Evolutionary conservation across 2,888 invertebrate genomes (phyloP).

Genomic region (Aspidiotus rigidus): DNA sequence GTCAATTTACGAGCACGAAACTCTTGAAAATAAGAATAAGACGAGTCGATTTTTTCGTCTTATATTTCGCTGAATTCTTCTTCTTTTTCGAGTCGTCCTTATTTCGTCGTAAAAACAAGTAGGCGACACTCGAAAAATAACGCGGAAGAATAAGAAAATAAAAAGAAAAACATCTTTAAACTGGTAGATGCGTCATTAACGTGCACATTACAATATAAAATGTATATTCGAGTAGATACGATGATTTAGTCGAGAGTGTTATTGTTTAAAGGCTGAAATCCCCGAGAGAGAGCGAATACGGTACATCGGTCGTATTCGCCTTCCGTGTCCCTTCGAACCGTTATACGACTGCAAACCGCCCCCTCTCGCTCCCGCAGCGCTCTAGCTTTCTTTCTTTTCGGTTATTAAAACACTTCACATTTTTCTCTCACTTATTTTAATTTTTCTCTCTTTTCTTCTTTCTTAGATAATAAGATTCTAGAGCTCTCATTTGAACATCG

Average conservation of each 20-base stretch:
- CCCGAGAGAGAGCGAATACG: conserved; percentile 19
- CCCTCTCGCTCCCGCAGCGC: background rate
- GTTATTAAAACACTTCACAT: conserved; percentile 38
- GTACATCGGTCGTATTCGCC: conserved; percentile 5
- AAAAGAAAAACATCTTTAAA: conserved; percentile 31
- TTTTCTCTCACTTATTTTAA: conserved; percentile 36
- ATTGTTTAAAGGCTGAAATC: conserved; percentile 32
- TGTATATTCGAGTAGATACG: conserved; percentile 31
- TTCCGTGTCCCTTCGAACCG: conserved; percentile 17
- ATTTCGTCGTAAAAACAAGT: no score
- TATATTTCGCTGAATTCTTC: no score
- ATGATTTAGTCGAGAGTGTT: conserved; percentile 33
- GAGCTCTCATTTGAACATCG: conserved; percentile 33
- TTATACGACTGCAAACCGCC: conserved; percentile 25
- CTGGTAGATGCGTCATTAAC: conserved; percentile 33
- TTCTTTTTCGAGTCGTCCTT: no score
- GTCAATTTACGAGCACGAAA: conserved; percentile 1
- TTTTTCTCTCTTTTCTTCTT: conserved; percentile 30
- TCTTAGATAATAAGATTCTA: conserved; percentile 34
- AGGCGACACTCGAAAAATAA: conserved; percentile 16
- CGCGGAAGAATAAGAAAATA: conserved; percentile 19
- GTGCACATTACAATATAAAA: conserved; percentile 33
- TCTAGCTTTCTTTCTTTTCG: conserved; percentile 34
- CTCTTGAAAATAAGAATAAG: conserved; percentile 19
- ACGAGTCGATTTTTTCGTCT: background rate